A percentile compares a stretch with the other conserved stretches of the same genome.
These are phyloP conservation scores for Podilymbus podiceps DNA, from an alignment of 2,113 vertebrate genomes.

Conservation along the genomic window DNA sequence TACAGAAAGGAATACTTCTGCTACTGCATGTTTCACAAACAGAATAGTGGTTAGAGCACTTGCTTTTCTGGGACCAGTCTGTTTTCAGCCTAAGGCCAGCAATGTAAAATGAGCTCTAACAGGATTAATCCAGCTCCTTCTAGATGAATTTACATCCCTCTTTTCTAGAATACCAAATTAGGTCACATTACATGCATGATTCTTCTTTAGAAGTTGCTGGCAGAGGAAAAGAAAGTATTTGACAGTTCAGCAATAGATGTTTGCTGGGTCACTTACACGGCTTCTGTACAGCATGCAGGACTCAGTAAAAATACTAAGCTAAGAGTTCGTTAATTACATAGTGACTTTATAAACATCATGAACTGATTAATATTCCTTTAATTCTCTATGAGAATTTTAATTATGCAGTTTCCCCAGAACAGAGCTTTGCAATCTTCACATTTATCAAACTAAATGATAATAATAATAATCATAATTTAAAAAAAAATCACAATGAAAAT, in stretches of 20 bases:
- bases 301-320: neutral
- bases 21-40: neutral
- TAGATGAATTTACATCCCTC: constrained; percentile 25
- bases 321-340: neutral
- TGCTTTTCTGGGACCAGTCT: constrained; percentile 47
- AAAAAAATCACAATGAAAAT: neutral
- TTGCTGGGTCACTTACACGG: neutral
- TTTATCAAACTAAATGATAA: neutral
- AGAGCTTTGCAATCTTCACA: neutral
- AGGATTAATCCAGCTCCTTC: constrained; percentile 33
- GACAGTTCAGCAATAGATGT: constrained; percentile 10
- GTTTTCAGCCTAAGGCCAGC: constrained; percentile 24
- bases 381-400: neutral
- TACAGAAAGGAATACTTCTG: neutral
- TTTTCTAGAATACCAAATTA: constrained; percentile 44
- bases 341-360: neutral
- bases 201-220: constrained; percentile 26
- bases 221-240: neutral
- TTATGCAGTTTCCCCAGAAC: neutral
- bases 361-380: neutral
- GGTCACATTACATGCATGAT: neutral
- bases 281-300: neutral
- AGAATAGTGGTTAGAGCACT: neutral
- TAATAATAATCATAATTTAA: neutral
- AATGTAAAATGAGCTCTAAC: constrained; percentile 45